Percentiles rank a stretch among this genome's conserved stretches.
Conservation (phyloP, 2,797 vertebrate genomes). For the Microtus californicus region DNA sequence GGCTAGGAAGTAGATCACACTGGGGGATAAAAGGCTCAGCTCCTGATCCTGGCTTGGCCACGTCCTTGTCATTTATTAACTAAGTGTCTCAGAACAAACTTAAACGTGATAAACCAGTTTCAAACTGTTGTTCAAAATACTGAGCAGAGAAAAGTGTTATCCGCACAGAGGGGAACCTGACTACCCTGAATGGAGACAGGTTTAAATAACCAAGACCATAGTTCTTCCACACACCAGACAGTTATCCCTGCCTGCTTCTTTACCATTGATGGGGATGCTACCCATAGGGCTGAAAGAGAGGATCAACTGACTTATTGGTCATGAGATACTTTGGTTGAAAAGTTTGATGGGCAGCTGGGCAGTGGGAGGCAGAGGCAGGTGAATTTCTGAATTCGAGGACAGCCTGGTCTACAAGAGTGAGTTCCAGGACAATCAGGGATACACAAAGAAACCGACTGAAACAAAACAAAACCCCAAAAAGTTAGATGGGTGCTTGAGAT, state of each 20-base stretch:
- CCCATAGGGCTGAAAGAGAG: background rate
- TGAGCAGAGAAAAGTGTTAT: background rate
- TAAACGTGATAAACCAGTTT: slow-evolving; percentile 24
- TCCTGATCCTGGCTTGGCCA: background rate
- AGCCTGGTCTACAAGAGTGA: too few species aligned
- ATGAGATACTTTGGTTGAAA: background rate
- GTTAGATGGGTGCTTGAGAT: background rate
- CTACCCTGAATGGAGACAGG: background rate
- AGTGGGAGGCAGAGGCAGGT: too few species aligned
- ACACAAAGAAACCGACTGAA: background rate
- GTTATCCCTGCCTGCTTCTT: background rate
- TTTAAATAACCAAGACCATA: background rate
- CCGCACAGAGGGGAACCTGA: background rate
- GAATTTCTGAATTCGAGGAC: too few species aligned
- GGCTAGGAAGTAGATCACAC: too few species aligned
- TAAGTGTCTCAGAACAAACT: background rate
- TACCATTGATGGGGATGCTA: background rate
- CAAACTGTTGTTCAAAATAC: background rate
- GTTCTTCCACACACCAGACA: background rate
- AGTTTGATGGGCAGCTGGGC: background rate
- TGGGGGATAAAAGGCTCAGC: too few species aligned
- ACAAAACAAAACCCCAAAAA: background rate
- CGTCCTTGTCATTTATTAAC: slow-evolving; percentile 1
- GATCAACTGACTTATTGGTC: background rate
- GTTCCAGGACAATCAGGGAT: background rate